phyloP scores from a whole-genome alignment of 2,888 invertebrate species.

The Rhingia campestris region DNA sequence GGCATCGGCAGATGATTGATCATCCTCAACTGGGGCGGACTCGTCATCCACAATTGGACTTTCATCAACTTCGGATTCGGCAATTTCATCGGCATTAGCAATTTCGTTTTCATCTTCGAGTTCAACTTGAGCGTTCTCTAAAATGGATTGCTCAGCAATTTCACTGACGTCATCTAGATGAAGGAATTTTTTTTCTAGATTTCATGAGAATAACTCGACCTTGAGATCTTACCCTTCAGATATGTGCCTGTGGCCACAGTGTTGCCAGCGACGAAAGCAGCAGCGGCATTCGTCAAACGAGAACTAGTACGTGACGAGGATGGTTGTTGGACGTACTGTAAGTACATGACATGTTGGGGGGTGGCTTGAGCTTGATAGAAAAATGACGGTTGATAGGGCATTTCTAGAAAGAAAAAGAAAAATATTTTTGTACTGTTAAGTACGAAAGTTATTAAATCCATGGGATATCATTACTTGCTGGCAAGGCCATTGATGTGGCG shows the following conservation, averaged over 20 bases:
- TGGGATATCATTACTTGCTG: constrained; percentile 49
- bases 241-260: constrained; percentile 82
- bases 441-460: too few relatives aligned
- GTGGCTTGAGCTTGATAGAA: constrained; percentile 76
- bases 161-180: constrained; percentile 74
- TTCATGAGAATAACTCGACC: neutral
- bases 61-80: constrained; percentile 58
- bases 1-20: neutral
- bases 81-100: constrained; percentile 53
- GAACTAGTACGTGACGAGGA: constrained; percentile 79
- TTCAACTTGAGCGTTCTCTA: constrained; percentile 78
- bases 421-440: too few relatives aligned
- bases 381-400: constrained; percentile 79
- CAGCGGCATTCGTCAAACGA: constrained; percentile 78
- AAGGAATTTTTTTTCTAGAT: neutral
- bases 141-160: constrained; percentile 76
- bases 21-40: constrained; percentile 36
- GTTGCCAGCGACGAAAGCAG: constrained; percentile 81
- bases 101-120: constrained; percentile 41
- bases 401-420: neutral
- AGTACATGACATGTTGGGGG: constrained; percentile 81
- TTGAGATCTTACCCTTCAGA: constrained; percentile 79
- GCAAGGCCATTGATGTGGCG: constrained; percentile 51
- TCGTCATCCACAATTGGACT: constrained; percentile 44
- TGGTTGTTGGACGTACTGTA: constrained; percentile 80